Evolutionary conservation across 2,888 invertebrate species (phyloP).

Genomic region (Euphydryas editha): DNA sequence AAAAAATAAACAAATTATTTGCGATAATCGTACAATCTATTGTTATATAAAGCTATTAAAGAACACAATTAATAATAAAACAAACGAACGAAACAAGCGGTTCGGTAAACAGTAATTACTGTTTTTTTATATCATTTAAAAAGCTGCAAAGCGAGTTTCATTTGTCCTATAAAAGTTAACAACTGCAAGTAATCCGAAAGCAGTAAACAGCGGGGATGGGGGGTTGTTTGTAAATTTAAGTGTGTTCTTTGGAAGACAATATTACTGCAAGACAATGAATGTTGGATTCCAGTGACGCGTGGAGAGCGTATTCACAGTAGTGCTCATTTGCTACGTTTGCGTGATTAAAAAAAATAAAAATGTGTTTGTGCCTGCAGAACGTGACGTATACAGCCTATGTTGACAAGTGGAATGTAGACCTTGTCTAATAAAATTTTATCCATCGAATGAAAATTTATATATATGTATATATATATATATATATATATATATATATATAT

Average conservation of each 20-base stretch:
- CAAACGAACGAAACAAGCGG: constrained; percentile 15
- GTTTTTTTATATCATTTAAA: constrained; percentile 34
- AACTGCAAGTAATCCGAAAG: constrained; percentile 45
- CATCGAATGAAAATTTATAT: no score
- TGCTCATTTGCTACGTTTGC: constrained; percentile 21
- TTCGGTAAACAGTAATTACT: constrained; percentile 31
- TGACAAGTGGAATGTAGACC: not conserved
- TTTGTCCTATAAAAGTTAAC: constrained; percentile 39
- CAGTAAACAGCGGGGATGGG: constrained; percentile 41
- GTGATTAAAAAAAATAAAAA: constrained; percentile 19
- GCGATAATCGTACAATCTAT: not conserved
- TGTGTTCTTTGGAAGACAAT: constrained; percentile 45
- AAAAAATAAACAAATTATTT: not conserved
- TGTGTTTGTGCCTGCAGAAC: not conserved
- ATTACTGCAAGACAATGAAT: constrained; percentile 41
- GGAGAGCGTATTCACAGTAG: constrained; percentile 23
- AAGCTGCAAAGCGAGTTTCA: constrained; percentile 30
- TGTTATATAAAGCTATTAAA: not conserved
- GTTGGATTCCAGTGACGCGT: constrained; percentile 28
- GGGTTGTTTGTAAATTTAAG: constrained; percentile 47
- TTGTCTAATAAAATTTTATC: no score
- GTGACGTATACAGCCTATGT: not conserved
- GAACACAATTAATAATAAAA: constrained; percentile 7
- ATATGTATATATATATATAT: no score
- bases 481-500: no score